These are phyloP conservation scores for Brachyptera putata DNA, from an alignment of 2,888 invertebrate genomes.

Conservation along the genomic window DNA sequence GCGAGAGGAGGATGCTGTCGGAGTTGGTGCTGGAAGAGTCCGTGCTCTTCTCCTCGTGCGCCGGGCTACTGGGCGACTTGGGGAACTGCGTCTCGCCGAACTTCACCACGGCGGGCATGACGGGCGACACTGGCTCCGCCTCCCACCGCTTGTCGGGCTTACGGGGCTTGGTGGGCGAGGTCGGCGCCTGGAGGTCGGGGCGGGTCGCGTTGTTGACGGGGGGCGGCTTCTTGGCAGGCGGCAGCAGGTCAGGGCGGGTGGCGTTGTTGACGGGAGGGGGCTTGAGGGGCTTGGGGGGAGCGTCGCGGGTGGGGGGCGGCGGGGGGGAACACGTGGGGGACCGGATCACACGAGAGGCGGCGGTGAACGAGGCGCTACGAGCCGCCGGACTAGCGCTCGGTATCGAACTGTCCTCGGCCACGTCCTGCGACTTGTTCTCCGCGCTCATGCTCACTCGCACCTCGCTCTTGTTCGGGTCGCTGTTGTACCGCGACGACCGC, in stretches of 20 bases:
- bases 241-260: constrained; percentile 41
- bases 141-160: neutral
- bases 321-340: constrained; percentile 48
- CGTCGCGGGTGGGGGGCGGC: constrained; percentile 45
- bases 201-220: constrained; percentile 32
- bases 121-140: neutral
- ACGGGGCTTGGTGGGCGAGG: neutral
- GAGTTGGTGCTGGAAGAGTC: neutral
- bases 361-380: constrained; percentile 57
- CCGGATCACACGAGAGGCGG: constrained; percentile 40
- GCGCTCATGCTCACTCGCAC: constrained; percentile 43
- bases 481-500: constrained; percentile 57
- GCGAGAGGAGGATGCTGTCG: constrained; percentile 17
- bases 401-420: constrained; percentile 27
- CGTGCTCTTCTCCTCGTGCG: constrained; percentile 5
- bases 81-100: neutral
- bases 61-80: constrained; percentile 5
- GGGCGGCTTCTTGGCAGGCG: constrained; percentile 37
- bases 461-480: constrained; percentile 60
- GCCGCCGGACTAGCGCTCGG: constrained; percentile 40
- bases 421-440: constrained; percentile 22
- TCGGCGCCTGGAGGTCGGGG: neutral
- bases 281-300: constrained; percentile 40
- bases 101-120: neutral
- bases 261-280: constrained; percentile 47